phyloP scores from a whole-genome alignment of 2,888 invertebrate species.

The Cylloceria caligata region DNA sequence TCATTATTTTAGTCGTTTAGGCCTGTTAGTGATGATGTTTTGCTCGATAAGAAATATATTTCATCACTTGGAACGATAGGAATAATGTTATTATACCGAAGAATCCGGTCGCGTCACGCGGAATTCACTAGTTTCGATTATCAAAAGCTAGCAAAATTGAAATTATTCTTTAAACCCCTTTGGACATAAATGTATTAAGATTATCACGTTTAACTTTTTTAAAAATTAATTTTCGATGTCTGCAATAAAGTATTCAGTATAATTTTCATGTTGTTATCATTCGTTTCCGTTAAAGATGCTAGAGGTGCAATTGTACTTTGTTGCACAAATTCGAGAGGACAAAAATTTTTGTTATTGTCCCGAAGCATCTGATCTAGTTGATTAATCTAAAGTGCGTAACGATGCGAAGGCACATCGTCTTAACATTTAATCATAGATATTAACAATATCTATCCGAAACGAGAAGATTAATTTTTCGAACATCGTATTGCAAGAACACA shows the following conservation, averaged over 20 bases:
- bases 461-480: neutral
- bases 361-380: neutral
- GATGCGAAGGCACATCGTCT: neutral
- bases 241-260: too few relatives aligned
- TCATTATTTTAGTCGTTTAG: neutral
- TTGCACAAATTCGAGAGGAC: neutral
- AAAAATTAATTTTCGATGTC: too few relatives aligned
- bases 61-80: neutral
- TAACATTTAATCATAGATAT: slow-evolving; percentile 47
- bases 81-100: neutral
- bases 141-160: neutral
- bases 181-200: too few relatives aligned
- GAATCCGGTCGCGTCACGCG: neutral
- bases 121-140: neutral
- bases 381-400: slow-evolving; percentile 19
- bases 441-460: slow-evolving; percentile 43
- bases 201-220: too few relatives aligned
- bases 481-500: slow-evolving; percentile 5
- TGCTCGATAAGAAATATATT: neutral
- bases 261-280: neutral
- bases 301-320: neutral
- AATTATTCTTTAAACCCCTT: neutral
- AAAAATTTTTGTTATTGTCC: neutral
- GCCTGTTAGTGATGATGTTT: neutral
- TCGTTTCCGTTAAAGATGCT: neutral